These are phyloP conservation scores for Amblyopsis hoosieri DNA, from an alignment of 2,797 vertebrate genomes.

Conservation along the genomic window DNA sequence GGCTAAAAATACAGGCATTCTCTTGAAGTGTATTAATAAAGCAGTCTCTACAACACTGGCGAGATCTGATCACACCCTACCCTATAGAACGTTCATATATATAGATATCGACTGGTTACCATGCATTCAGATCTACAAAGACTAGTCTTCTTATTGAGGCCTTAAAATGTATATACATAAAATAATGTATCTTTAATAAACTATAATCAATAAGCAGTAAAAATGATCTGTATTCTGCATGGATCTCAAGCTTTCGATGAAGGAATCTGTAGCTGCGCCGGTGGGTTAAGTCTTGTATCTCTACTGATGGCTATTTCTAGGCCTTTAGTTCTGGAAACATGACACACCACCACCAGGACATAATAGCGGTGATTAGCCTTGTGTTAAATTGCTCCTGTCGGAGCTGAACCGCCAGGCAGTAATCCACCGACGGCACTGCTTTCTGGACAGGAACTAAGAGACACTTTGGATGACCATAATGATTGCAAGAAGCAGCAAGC, in stretches of 20 bases:
- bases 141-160: not conserved
- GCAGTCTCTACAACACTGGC: conserved; percentile 36
- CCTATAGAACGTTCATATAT: no score
- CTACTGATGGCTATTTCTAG: conserved; percentile 32
- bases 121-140: not conserved
- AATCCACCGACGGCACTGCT: conserved; percentile 47
- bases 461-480: conserved; percentile 64
- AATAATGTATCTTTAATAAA: not conserved
- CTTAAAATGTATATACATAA: not conserved
- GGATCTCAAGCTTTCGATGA: not conserved
- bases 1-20: conserved; percentile 71
- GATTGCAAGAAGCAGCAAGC: conserved; percentile 55
- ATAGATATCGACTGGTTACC: not conserved
- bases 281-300: conserved; percentile 4
- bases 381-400: conserved; percentile 65
- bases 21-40: conserved; percentile 63
- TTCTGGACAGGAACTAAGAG: conserved; percentile 45
- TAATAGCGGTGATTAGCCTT: conserved; percentile 61
- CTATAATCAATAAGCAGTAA: not conserved
- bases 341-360: conserved; percentile 24
- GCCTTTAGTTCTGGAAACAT: conserved; percentile 37
- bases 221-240: not conserved
- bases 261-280: not conserved
- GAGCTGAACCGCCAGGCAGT: conserved; percentile 49
- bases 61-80: conserved; percentile 40